Evolutionary conservation across 2,113 vertebrate species (phyloP).

Genomic region (Ceyx cyanopectus): DNA sequence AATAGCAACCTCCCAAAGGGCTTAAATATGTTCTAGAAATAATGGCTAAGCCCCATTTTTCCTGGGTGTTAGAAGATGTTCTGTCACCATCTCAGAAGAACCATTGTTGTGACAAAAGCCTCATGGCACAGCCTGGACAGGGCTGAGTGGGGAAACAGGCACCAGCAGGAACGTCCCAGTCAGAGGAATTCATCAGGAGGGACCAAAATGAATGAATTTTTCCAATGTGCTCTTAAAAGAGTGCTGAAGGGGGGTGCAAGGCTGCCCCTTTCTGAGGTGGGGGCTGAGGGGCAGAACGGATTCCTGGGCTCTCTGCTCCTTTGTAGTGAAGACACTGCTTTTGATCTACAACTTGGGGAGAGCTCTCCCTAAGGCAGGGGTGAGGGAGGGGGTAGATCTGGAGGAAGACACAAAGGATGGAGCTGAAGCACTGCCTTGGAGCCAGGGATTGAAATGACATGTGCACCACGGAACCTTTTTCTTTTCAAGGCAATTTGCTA

Average conservation of each 20-base stretch:
- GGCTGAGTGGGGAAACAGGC: slow-evolving; percentile 51
- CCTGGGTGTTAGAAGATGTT: slow-evolving; percentile 60
- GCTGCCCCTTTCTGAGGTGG: neutral
- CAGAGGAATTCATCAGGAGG: slow-evolving; percentile 27
- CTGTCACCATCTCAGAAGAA: slow-evolving; percentile 65
- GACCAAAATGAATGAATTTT: slow-evolving; percentile 36
- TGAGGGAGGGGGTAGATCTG: neutral
- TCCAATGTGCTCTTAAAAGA: slow-evolving; percentile 9
- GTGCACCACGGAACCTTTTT: slow-evolving; percentile 49
- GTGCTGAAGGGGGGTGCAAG: neutral
- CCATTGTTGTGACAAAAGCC: slow-evolving; percentile 67
- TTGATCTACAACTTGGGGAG: neutral
- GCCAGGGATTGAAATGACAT: slow-evolving; percentile 62
- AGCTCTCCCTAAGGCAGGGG: slow-evolving; percentile 28
- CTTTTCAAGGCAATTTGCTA: slow-evolving; percentile 74
- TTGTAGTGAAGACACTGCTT: slow-evolving; percentile 22
- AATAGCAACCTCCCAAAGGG: slow-evolving; percentile 69
- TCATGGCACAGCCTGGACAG: slow-evolving; percentile 30
- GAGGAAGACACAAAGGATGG: slow-evolving; percentile 55
- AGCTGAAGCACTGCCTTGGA: slow-evolving; percentile 51
- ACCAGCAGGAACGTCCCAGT: slow-evolving; percentile 55
- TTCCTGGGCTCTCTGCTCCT: neutral
- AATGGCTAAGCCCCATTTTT: slow-evolving; percentile 60
- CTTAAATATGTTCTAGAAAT: slow-evolving; percentile 64
- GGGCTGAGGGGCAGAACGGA: accelerated